Base-by-base conservation (phyloP, 2,113 vertebrate genomes). In the Bubo scandiacus region DNA sequence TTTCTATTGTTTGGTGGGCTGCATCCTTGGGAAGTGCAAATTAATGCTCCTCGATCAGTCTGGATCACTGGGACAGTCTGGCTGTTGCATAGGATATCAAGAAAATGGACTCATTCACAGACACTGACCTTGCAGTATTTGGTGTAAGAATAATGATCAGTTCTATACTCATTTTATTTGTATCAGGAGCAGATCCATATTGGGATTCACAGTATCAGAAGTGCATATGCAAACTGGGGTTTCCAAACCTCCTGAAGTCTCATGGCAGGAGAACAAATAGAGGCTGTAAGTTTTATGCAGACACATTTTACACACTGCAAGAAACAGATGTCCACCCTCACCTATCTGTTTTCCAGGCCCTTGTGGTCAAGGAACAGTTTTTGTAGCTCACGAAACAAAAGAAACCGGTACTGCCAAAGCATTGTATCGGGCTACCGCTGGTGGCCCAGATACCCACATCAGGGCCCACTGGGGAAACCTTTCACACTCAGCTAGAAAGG, bases 141-240 rank as follows among this genome's bases (percentile, higher is more conserved):
- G 38, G 62, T n/a, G 14, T 63, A 49, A 87, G n/a, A 87, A 66
- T 65, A 82, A 79, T 13, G 16, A 72, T 43, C 19, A 75, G 2
- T 94, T 43, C 52, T 72, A 3, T 61, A 49, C 30, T 79, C 6
- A 4, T 13, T 27, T 15, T 72, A 59, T 52, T 79, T 70, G 5
- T 40, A 82, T 18, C 11, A 42, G 32, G 29, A 87, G 34, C 15
- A 85, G 58, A 54, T 68, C 34, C 52, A 72, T 29, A 15, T 2
- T 38, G 30, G 26, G 36, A 61, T 63, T 67, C 47, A 40, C 23
- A 72, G 10, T 11, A 57, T 55, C 47, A 72, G 43, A 90, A 67
- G 23, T 0, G 0, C 45, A 20, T 16, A 20, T 9, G 15, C 36
- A 71, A 86, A 34, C 7, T 0, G 0, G 26, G 12, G 9, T 66